phyloP scores from a whole-genome alignment of 2,113 vertebrate genomes.

The Pangasianodon hypophthalmus region DNA sequence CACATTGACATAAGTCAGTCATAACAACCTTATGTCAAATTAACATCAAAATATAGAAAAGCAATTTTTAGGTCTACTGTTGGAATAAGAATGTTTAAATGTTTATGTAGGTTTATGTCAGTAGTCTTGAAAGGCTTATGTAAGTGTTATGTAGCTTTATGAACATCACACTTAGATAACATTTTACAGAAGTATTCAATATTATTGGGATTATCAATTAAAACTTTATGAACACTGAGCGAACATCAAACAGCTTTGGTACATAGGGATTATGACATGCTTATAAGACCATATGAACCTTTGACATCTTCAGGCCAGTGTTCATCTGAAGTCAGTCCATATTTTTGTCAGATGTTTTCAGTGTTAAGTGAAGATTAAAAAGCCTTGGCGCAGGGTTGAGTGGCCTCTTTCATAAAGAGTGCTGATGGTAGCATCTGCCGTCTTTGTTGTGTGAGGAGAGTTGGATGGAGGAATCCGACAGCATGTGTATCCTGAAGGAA shows the following conservation, averaged over 20 bases:
- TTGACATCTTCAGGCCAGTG: neutral
- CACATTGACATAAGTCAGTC: neutral
- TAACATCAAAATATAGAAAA: neutral
- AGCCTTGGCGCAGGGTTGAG: conserved; percentile 60
- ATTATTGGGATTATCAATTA: neutral
- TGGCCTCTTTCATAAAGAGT: conserved; percentile 61
- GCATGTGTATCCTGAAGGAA: conserved; percentile 71
- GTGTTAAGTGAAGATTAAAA: conserved; percentile 47
- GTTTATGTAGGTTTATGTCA: neutral
- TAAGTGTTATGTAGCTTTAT: neutral
- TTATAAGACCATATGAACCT: neutral
- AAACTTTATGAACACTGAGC: neutral
- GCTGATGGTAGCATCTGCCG: conserved; percentile 83
- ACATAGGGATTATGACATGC: neutral
- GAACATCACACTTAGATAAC: conserved; percentile 39
- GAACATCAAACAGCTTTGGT: neutral
- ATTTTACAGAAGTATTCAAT: neutral
- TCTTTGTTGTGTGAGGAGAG: conserved; percentile 72
- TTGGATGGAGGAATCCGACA: conserved; percentile 76
- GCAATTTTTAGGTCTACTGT: neutral
- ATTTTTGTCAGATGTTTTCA: conserved; percentile 32
- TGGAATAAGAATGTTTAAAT: neutral
- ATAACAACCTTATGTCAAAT: neutral
- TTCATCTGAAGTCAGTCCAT: conserved; percentile 3
- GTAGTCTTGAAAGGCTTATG: neutral